Evolutionary conservation across 2,113 vertebrate genomes (phyloP).

Genomic region (Corythoichthys haematopterus): DNA sequence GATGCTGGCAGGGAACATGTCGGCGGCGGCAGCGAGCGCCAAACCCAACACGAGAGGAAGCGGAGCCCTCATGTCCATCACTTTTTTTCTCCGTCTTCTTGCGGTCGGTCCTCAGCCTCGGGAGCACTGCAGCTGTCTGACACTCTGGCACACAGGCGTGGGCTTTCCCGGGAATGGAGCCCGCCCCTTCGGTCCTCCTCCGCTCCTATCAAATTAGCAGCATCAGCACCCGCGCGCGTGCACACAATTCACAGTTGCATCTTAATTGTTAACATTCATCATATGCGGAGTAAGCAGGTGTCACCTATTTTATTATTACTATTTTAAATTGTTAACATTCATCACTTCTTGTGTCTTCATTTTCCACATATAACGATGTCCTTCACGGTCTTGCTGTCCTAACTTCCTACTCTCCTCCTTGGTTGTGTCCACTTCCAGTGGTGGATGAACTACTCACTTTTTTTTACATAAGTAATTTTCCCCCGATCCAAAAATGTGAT

Average conservation of each 20-base stretch:
- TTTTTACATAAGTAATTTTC: too few relatives aligned
- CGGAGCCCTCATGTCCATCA: neutral
- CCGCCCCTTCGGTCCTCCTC: neutral
- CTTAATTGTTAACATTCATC: neutral
- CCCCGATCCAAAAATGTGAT: too few relatives aligned
- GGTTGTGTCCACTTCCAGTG: neutral
- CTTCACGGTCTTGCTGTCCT: too few relatives aligned
- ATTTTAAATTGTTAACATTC: neutral
- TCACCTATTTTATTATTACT: neutral
- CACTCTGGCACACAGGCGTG: neutral
- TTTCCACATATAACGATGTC: too few relatives aligned
- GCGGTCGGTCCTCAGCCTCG: neutral
- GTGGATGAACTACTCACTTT: too few relatives aligned
- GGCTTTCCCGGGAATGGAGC: neutral
- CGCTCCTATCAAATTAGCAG: neutral
- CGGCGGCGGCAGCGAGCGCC: neutral
- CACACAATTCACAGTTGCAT: neutral
- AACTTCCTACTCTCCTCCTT: neutral
- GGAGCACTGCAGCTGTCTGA: neutral
- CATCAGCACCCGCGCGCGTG: neutral
- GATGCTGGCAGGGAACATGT: conserved; percentile 2
- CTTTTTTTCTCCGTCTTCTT: neutral
- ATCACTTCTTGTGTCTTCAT: neutral
- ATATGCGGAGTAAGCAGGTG: neutral
- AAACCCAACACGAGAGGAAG: neutral